Conservation (phyloP, 2,113 vertebrate genomes). For the Semicossyphus pulcher region DNA sequence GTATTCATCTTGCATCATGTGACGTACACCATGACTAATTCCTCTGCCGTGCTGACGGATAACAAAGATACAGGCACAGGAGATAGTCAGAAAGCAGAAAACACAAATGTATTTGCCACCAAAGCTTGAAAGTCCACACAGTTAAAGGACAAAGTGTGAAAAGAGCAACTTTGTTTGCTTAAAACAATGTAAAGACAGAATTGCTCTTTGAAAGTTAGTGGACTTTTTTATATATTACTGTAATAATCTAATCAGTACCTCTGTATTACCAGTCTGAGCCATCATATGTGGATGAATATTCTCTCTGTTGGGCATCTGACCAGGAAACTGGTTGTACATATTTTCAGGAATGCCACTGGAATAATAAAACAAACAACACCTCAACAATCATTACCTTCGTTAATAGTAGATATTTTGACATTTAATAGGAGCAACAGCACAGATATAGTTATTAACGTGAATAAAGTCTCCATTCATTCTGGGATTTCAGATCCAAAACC, state of each 20-base stretch:
- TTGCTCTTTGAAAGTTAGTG: no score
- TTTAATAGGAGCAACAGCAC: background rate
- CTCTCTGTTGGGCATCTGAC: conserved; percentile 84
- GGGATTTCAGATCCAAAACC: background rate
- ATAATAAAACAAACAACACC: conserved; percentile 24
- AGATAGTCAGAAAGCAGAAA: background rate
- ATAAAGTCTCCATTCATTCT: background rate
- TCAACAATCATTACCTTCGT: background rate
- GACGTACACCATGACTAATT: conserved; percentile 45
- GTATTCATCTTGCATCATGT: conserved; percentile 46
- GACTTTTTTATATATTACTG: no score
- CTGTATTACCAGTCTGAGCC: conserved; percentile 57
- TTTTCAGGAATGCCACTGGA: conserved; percentile 59
- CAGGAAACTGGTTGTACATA: conserved; percentile 70
- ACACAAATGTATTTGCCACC: background rate
- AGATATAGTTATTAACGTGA: background rate
- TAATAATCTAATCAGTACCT: conserved; percentile 57
- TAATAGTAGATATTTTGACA: background rate
- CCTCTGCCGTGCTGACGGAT: conserved; percentile 37
- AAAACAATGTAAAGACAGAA: background rate
- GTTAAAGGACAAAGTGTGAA: background rate
- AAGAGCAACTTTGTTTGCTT: background rate
- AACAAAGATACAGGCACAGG: conserved; percentile 14
- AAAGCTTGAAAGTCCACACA: background rate
- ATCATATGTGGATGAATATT: conserved; percentile 85